Conservation (phyloP, 1,140 invertebrate species). For the Anoplophora glabripennis region DNA sequence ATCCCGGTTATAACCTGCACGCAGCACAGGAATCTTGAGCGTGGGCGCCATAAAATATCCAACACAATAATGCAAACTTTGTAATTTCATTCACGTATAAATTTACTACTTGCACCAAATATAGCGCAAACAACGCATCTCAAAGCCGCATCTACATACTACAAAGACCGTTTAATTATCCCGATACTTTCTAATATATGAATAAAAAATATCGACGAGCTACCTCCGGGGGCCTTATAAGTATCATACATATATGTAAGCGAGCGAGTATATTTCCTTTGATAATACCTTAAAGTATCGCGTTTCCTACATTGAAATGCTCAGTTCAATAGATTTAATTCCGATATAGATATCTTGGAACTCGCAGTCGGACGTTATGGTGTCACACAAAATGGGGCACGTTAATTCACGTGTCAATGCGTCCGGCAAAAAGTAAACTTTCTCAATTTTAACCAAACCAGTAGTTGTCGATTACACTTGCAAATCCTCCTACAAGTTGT, state of each 20-base stretch:
- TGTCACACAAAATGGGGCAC: conserved; percentile 10
- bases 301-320: conserved; percentile 4
- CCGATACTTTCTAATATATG: conserved; percentile 7
- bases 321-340: conserved; percentile 10
- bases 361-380: conserved; percentile 1
- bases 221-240: conserved; percentile 5
- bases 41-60: conserved; percentile 1
- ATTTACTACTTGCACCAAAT: conserved; percentile 5
- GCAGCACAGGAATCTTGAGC: background rate
- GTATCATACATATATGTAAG: background rate
- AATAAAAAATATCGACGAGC: conserved; percentile 4
- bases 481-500: conserved; percentile 8
- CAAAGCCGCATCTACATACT: background rate
- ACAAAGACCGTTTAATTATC: conserved; percentile 8
- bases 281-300: background rate
- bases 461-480: no score
- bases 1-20: no score
- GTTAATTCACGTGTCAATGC: conserved; percentile 12
- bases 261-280: background rate
- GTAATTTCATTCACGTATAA: conserved; percentile 1
- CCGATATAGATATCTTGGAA: conserved; percentile 1
- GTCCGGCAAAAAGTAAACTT: conserved; percentile 7
- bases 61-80: background rate
- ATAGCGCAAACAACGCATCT: conserved; percentile 7
- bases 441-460: conserved; percentile 4